phyloP scores from a whole-genome alignment of 2,888 invertebrate species.

The Pandemis heparana region DNA sequence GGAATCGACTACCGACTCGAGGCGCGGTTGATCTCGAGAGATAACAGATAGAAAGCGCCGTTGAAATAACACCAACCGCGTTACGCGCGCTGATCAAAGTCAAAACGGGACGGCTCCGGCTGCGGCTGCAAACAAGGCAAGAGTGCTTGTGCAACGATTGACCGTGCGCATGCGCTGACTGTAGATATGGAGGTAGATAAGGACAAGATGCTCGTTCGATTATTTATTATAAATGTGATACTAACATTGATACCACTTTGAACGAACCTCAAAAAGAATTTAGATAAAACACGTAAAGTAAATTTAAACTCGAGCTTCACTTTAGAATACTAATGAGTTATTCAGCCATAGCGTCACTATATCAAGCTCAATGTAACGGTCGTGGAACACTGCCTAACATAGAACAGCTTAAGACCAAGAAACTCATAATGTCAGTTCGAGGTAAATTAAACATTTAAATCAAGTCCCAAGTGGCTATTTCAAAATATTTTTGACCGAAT shows the following conservation, averaged over 20 bases:
- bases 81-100: slow-evolving; percentile 77
- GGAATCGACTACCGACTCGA: slow-evolving; percentile 70
- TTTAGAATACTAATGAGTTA: not conserved
- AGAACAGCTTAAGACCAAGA: not conserved
- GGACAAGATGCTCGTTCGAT: slow-evolving; percentile 1
- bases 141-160: slow-evolving; percentile 50
- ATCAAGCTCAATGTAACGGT: not conserved
- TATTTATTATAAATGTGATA: not conserved
- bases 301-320: not conserved
- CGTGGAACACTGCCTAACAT: not conserved
- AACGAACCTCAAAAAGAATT: not conserved
- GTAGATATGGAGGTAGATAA: slow-evolving; percentile 14
- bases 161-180: slow-evolving; percentile 40
- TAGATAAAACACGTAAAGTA: not conserved
- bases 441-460: not conserved
- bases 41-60: slow-evolving; percentile 80
- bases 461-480: not conserved
- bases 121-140: slow-evolving; percentile 54
- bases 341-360: not conserved
- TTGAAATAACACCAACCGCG: slow-evolving; percentile 74
- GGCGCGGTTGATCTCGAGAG: slow-evolving; percentile 70
- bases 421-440: not conserved
- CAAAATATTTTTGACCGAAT: not conserved
- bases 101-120: slow-evolving; percentile 55
- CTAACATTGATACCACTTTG: not conserved